phyloP scores from a whole-genome alignment of 1,140 invertebrate species.

The Melipona quadrifasciata region DNA sequence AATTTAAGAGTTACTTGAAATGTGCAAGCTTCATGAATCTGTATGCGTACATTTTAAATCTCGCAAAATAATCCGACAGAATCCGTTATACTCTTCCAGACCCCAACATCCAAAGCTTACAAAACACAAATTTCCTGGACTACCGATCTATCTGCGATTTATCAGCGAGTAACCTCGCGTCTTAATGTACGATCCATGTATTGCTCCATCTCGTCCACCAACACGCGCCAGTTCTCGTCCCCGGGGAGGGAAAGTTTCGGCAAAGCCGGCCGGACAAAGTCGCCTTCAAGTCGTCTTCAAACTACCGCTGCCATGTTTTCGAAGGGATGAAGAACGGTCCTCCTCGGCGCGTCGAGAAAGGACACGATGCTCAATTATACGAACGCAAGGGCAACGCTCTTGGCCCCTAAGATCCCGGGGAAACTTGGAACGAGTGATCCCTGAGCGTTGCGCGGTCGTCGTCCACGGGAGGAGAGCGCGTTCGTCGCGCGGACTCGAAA shows the following conservation, averaged over 20 bases:
- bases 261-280: slow-evolving; percentile 3
- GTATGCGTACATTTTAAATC: no score
- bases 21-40: no score
- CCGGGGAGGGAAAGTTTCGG: slow-evolving; percentile 35
- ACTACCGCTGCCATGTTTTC: background rate
- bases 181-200: slow-evolving; percentile 13
- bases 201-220: background rate
- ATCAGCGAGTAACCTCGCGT: background rate
- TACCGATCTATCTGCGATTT: background rate
- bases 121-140: background rate
- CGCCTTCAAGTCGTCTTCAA: slow-evolving; percentile 25
- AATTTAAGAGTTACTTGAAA: no score
- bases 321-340: slow-evolving; percentile 27
- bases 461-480: slow-evolving; percentile 5
- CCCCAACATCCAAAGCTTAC: background rate
- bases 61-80: no score
- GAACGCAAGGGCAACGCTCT: slow-evolving; percentile 40
- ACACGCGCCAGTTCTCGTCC: background rate
- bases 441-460: slow-evolving; percentile 12
- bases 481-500: slow-evolving; percentile 21
- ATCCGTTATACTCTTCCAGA: background rate
- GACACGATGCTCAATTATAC: slow-evolving; percentile 67
- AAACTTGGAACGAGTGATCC: slow-evolving; percentile 62
- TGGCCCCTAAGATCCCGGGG: slow-evolving; percentile 58
- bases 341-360: slow-evolving; percentile 8